Base-by-base conservation (phyloP, 2,888 invertebrate species). In the Tetramorium bicarinatum region DNA sequence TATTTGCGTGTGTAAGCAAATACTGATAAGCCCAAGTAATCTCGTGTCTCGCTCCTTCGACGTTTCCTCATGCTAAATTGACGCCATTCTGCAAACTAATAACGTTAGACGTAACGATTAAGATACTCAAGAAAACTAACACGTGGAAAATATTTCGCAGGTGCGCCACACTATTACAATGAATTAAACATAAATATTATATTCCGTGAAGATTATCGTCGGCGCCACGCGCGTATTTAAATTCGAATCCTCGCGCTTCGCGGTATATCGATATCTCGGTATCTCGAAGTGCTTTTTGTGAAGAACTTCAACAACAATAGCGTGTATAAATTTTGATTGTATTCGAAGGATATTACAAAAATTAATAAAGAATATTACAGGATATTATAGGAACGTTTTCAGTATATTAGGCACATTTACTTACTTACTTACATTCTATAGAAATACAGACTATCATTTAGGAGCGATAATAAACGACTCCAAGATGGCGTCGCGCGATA, bases 191-290 rank as follows among this genome's bases (percentile, higher is more conserved):
- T 15, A 54, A 71, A 71, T 4, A 13, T 62, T 38, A 8, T 8
- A 34, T 52, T 54, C 21, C 29, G 29, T 34, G 13, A 52, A 34
- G 34, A 34, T 29, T 52, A 52, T 49, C 11, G 11, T 11, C n/a
- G n/a, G 18, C 38, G 11, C 0, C 7, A n/a, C 21, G 21, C 4
- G 7, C 9, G 18, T 38, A 21, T 49, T 29, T 49, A 34, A 34
- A 71, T 54, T 38, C 3, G 21, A 69, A 72, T 56, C 15, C 25
- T 59, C 29, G 18, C 21, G 9, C 18, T 52, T 56, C 61, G n/a
- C 34, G 21, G 9, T 71, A 69, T 69, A 77, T 77, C 67, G 71
- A 62, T 49, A 75, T n/a, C n/a, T n/a, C n/a, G n/a, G n/a, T n/a
- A 49, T 7, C 21, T 75, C 76, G 67, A 77, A 29, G 3, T 76